Evolutionary conservation across 2,113 vertebrate species (phyloP), one percentile per base, ranked within the genome.

Genomic region (Psettodes erumei): DNA sequence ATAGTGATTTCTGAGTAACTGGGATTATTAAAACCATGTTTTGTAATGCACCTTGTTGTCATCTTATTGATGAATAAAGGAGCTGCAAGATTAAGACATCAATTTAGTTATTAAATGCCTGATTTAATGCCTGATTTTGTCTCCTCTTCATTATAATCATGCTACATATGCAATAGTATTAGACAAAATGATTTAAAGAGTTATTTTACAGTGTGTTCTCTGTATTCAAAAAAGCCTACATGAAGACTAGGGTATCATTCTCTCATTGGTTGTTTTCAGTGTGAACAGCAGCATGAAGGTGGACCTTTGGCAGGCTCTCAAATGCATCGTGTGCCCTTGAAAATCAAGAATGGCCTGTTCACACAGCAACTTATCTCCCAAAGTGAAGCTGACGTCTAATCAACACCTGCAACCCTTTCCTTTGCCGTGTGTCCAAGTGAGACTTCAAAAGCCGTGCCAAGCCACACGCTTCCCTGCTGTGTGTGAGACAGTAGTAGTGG

Each of bases 371-470:
- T 90, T 91, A 81, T 88, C 91, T 91, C 90, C 86, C 88, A 93
- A 93, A 93, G 92, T 87, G 91, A 91, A 89, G 79, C 87, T 91
- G 94, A 93, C 88, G 84, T 92, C 90, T 93, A 92, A 94, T 93
- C 92, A 94, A 94, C 93, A 93, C 94, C 92, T 91, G 91, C 89
- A 89, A 84, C 85, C 89, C 87, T 87, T 85, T 85, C 80, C 77
- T 89, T 81, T 84, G 82, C 91, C 69, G 78, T 51, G 63, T 87
- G 90, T 89, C 88, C 90, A 91, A 91, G 90, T 90, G 90, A 93
- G 93, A 93, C 92, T 90, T 93, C 89, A 90, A 89, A 90, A 92
- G 81, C 89, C 71, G 63, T 84, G 90, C 91, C 90, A 92, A 92
- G 82, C 85, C 82, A 84, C 87, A 75, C 40, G 69, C 81, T 88